A percentile compares a stretch with the other conserved stretches of the same genome.
Evolutionary conservation across 64 coral and sea anemone species (phyloP).

Genomic region (Astreopora myriophthalma): DNA sequence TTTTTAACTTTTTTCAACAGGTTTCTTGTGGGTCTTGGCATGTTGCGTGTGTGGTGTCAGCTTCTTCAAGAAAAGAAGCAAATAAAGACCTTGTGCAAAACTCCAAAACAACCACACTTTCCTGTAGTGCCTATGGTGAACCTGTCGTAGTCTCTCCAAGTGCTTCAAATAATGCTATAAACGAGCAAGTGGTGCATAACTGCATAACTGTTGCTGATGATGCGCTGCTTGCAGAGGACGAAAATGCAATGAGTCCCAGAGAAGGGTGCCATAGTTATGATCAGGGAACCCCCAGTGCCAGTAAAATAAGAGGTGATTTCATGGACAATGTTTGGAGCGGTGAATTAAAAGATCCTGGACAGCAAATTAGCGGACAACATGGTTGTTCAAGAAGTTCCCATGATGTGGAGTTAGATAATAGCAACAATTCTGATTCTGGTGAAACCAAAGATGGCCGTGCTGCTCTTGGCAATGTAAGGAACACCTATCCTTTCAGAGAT

Average conservation of each 20-base stretch:
- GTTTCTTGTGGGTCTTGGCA: conserved; percentile 94
- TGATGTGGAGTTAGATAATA: background rate
- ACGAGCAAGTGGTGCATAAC: no score
- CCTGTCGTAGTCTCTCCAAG: background rate
- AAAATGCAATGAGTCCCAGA: background rate
- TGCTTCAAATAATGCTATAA: no score
- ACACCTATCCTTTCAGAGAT: background rate
- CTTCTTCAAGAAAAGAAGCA: background rate
- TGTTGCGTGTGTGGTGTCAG: conserved; percentile 75
- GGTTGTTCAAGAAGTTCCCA: background rate
- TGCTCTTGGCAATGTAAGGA: background rate
- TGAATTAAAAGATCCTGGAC: background rate
- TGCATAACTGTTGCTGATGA: background rate
- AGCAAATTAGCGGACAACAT: background rate
- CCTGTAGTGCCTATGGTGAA: background rate
- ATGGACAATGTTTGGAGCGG: background rate
- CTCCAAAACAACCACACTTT: background rate
- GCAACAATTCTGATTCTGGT: background rate
- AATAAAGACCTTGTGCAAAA: background rate
- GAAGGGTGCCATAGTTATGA: background rate
- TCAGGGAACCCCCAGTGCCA: background rate
- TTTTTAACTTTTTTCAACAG: background rate
- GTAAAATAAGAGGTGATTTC: background rate
- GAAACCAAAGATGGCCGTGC: background rate
- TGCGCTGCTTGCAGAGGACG: background rate